phyloP scores from a whole-genome alignment of 1,140 invertebrate species.

The Sipha flava region DNA sequence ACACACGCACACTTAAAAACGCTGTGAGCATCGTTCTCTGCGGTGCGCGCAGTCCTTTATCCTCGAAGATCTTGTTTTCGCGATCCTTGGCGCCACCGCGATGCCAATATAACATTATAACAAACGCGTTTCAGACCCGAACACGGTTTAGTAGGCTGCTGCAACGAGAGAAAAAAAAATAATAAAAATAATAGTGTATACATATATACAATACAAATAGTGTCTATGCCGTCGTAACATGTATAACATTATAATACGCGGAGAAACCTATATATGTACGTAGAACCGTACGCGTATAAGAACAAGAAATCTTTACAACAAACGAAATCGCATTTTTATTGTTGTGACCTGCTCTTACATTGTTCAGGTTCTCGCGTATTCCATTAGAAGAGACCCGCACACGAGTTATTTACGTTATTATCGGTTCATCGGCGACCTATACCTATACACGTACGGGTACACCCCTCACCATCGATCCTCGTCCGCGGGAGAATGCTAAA shows the following conservation, averaged over 20 bases:
- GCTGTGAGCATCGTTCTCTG: not conserved
- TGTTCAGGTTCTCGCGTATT: not conserved
- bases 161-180: not conserved
- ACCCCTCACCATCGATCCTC: not conserved
- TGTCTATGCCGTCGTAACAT: no score
- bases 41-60: not conserved
- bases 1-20: no score
- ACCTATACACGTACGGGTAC: no score
- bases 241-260: no score
- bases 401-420: conserved; percentile 26
- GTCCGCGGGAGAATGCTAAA: not conserved
- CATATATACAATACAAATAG: no score
- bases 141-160: not conserved
- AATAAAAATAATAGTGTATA: not conserved
- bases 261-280: not conserved
- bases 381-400: not conserved
- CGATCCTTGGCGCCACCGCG: conserved; percentile 3
- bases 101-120: not conserved
- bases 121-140: conserved; percentile 1
- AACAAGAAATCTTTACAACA: conserved; percentile 5
- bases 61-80: not conserved
- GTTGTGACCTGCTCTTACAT: not conserved
- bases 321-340: conserved; percentile 7
- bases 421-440: not conserved
- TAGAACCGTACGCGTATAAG: not conserved